phyloP scores from a whole-genome alignment of 2,797 vertebrate species.

The Danio albolineatus region DNA sequence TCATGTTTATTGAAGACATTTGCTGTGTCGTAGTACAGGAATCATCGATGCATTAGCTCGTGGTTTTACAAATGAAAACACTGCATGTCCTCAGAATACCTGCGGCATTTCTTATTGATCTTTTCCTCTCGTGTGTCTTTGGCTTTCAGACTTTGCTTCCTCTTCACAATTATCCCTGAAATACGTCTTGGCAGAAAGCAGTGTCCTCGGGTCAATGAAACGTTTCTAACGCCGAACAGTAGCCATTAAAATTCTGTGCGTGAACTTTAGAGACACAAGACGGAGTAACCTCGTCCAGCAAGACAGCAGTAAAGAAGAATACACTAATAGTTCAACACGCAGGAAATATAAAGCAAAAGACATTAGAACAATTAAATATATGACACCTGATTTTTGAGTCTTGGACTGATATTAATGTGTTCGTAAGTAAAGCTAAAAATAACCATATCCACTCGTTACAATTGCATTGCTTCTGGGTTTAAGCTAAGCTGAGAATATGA shows the following conservation, averaged over 20 bases:
- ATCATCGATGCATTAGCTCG: conserved; percentile 6
- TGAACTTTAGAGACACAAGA: neutral
- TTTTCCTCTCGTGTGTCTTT: conserved; percentile 1
- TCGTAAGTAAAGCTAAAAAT: neutral
- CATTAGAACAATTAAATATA: conserved; percentile 3
- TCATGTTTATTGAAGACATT: conserved; percentile 17
- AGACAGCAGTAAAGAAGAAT: neutral
- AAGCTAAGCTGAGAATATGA: too few species aligned
- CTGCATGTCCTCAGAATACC: conserved; percentile 27
- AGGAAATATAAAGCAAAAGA: conserved; percentile 13
- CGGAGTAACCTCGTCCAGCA: neutral
- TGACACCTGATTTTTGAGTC: conserved; percentile 24
- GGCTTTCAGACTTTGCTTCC: conserved; percentile 29
- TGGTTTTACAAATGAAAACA: conserved; percentile 26
- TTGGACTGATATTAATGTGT: conserved; percentile 1
- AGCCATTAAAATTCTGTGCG: conserved; percentile 37
- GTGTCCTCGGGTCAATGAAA: conserved; percentile 40
- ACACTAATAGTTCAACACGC: neutral
- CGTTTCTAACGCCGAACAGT: conserved; percentile 16
- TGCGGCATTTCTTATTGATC: conserved; percentile 33
- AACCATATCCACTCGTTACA: too few species aligned
- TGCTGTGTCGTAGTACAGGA: conserved; percentile 13
- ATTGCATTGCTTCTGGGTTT: too few species aligned
- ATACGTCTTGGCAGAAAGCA: conserved; percentile 41
- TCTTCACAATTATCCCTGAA: conserved; percentile 29